Evolutionary conservation across 92 coral and sea anemone species (phyloP).

Genomic region (Siderastrea radians): DNA sequence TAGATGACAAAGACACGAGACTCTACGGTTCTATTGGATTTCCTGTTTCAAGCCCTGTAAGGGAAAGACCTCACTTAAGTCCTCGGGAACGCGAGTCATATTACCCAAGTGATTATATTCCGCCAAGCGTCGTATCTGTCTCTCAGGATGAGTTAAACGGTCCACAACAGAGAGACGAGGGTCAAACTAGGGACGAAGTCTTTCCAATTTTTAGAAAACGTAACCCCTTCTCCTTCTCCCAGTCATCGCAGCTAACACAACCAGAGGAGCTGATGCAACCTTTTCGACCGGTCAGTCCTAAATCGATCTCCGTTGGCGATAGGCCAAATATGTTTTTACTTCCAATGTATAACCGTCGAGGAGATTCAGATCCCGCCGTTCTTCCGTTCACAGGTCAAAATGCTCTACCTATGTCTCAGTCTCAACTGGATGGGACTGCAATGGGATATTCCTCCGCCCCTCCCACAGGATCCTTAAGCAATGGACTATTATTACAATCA

Average conservation of each 20-base stretch:
- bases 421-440: conserved; percentile 13
- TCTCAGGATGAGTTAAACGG: conserved; percentile 56
- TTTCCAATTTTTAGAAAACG: conserved; percentile 36
- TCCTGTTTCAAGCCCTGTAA: conserved; percentile 3
- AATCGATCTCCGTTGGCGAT: conserved; percentile 31
- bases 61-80: conserved; percentile 6
- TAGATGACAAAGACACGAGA: conserved; percentile 36
- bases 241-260: conserved; percentile 18
- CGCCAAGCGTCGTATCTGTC: conserved; percentile 61
- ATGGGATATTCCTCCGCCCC: conserved; percentile 6
- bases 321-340: conserved; percentile 28
- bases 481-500: conserved; percentile 26
- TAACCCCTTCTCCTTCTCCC: conserved; percentile 8
- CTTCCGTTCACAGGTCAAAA: conserved; percentile 36
- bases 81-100: neutral
- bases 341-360: conserved; percentile 10
- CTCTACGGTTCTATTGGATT: conserved; percentile 61
- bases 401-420: conserved; percentile 7
- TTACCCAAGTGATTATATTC: conserved; percentile 44
- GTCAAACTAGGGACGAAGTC: conserved; percentile 38
- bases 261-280: conserved; percentile 44
- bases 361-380: conserved; percentile 5
- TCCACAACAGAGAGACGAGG: conserved; percentile 17
- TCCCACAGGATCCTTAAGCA: neutral
- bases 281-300: conserved; percentile 17